Conservation (phyloP, 2,797 vertebrate genomes). For the Graptemys geographica region DNA sequence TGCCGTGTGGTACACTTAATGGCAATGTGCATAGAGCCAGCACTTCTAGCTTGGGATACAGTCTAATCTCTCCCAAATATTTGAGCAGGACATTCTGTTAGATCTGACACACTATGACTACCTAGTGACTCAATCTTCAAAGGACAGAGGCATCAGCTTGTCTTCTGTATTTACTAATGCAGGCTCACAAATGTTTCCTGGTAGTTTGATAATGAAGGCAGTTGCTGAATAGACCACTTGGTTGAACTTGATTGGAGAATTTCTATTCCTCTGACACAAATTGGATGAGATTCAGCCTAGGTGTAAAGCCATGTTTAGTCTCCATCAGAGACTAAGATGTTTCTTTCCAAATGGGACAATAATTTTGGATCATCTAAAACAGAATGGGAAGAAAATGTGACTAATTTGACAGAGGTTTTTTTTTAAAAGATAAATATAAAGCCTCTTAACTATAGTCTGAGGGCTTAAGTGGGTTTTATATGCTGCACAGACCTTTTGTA, state of each 20-base stretch:
- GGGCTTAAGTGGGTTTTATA: not conserved
- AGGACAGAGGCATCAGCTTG: not conserved
- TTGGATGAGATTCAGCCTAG: not conserved
- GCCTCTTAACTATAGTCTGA: not conserved
- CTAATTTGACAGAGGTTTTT: fast-evolving
- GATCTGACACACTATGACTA: not conserved
- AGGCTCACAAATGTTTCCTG: not conserved
- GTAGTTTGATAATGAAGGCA: not conserved
- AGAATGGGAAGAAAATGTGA: not conserved
- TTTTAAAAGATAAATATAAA: not conserved
- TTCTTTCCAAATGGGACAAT: not conserved
- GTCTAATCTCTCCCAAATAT: not conserved
- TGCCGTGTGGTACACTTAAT: not conserved
- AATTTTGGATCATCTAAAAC: not conserved
- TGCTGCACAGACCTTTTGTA: not conserved
- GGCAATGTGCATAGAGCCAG: not conserved
- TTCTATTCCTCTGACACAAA: not conserved
- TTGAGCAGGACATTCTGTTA: not conserved
- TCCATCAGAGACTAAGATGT: not conserved
- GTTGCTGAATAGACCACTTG: not conserved
- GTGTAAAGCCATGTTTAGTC: not conserved
- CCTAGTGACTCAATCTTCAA: not conserved
- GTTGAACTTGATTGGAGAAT: not conserved
- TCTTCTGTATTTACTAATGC: not conserved
- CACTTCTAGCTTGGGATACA: not conserved